Percentiles rank a stretch among this genome's conserved stretches.
These are phyloP conservation scores for Sarotherodon lohbergeri DNA, from an alignment of 2,113 vertebrate genomes.

Conservation along the genomic window DNA sequence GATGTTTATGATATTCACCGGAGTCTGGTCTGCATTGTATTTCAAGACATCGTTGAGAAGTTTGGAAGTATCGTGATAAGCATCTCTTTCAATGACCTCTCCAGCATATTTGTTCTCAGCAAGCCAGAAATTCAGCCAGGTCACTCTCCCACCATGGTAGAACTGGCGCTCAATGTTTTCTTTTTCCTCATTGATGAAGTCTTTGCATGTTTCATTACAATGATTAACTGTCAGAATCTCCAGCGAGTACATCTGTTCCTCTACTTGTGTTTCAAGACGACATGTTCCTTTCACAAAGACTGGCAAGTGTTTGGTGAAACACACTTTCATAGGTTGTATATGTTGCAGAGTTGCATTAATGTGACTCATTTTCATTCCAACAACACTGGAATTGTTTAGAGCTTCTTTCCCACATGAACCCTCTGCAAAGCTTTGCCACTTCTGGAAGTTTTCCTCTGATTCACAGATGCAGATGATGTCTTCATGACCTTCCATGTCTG, in stretches of 20 bases:
- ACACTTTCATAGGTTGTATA: slow-evolving; percentile 53
- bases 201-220: slow-evolving; percentile 63
- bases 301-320: slow-evolving; percentile 52
- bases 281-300: neutral
- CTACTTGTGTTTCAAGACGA: slow-evolving; percentile 35
- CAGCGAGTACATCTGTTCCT: slow-evolving; percentile 73
- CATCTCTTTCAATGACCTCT: slow-evolving; percentile 77
- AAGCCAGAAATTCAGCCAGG: slow-evolving; percentile 80
- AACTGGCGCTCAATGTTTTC: slow-evolving; percentile 69
- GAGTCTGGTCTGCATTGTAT: slow-evolving; percentile 15
- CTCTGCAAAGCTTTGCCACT: slow-evolving; percentile 72
- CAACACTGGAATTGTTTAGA: slow-evolving; percentile 68
- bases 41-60: slow-evolving; percentile 53
- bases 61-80: slow-evolving; percentile 53
- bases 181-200: slow-evolving; percentile 56
- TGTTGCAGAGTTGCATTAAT: slow-evolving; percentile 72
- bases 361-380: slow-evolving; percentile 76
- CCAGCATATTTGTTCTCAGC: slow-evolving; percentile 68
- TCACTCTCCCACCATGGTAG: slow-evolving; percentile 76
- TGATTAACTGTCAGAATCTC: slow-evolving; percentile 76
- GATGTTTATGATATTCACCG: slow-evolving; percentile 73
- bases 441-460: slow-evolving; percentile 62
- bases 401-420: slow-evolving; percentile 61
- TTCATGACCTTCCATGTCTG: slow-evolving; percentile 76
- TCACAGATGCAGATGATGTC: slow-evolving; percentile 78